Base-by-base conservation (phyloP, 92 coral and sea anemone species). In the Epizoanthus fatuus region DNA sequence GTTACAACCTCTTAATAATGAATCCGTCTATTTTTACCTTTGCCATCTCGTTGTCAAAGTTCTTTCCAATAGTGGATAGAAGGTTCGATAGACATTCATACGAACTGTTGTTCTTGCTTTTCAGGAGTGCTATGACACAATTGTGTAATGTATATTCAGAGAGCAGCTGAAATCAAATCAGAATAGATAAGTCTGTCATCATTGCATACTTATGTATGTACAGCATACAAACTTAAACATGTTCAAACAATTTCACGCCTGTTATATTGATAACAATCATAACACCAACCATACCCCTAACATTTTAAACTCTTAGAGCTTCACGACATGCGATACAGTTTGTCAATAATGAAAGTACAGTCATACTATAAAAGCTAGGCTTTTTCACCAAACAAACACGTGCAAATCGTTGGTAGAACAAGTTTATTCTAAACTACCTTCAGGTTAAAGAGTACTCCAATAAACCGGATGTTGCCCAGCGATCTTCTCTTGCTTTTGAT, bases 101-200 rank as follows among this genome's bases (percentile, higher is more conserved):
- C 5, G 95, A 89, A 69, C 93, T 96, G 62, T 93, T 96, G 52
- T 95, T 96, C 58, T 90, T 94, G 63, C 90, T 90, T 22, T 88
- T 90, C 38, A 95, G 83, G 69, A 95, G 90, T 84, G 93, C 90
- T 47, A 93, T 88, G 8, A 95, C 91, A 80, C 96, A 95, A 69
- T 87, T 94, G 76, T 95, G 98, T 96, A 95, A 93, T 65, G 93
- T 95, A 68, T 78, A 90, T 59, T 95, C 98, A 76, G 98, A 93
- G n/a, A 95, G 72, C 92, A 95, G 88, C 98, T 95, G 77, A 5
- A 42, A 42, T 4, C 5, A 42, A 42, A 42, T 0, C 6, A 2
- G 6, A 42, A 6, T 42, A 42, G 47, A 42, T 42, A 42, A 6
- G 47, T 29, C 35, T 29, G 35, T 29, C 35, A 29, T 29, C 35